Conservation (phyloP, 2,113 vertebrate genomes). For the Myxocyprinus asiaticus region DNA sequence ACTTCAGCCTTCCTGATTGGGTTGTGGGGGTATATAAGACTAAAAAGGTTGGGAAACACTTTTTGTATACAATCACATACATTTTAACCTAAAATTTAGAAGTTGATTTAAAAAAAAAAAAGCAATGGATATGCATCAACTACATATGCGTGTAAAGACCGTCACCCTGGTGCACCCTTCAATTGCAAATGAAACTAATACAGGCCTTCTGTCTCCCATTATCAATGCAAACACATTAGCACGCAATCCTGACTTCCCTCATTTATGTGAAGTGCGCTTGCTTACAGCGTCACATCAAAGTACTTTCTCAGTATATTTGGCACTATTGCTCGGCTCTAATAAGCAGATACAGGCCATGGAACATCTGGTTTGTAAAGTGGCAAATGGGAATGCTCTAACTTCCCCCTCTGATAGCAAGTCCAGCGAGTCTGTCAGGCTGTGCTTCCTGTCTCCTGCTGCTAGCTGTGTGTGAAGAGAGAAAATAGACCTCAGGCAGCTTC, state of each 20-base stretch:
- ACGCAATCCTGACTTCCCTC: neutral
- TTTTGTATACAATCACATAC: no score
- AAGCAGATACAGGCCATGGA: constrained; percentile 13
- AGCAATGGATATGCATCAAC: no score
- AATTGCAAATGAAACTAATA: neutral
- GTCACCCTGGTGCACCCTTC: neutral
- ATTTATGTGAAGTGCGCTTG: neutral
- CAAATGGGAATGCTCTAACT: neutral
- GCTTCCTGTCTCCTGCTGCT: constrained; percentile 12
- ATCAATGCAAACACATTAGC: constrained; percentile 1
- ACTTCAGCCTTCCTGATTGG: no score
- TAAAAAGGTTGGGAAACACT: no score
- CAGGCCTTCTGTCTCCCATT: neutral
- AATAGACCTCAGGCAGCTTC: constrained; percentile 23
- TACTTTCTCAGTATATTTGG: neutral
- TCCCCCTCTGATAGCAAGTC: neutral
- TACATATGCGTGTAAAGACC: constrained; percentile 1
- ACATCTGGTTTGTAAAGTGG: constrained; percentile 20
- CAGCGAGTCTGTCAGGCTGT: neutral
- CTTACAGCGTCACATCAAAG: neutral
- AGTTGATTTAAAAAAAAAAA: no score
- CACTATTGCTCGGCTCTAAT: neutral
- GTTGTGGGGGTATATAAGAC: no score
- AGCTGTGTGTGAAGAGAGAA: constrained; percentile 11
- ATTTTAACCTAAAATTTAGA: no score